Evolutionary conservation across 2,888 invertebrate species (phyloP).

Genomic region (Theretra japonica): DNA sequence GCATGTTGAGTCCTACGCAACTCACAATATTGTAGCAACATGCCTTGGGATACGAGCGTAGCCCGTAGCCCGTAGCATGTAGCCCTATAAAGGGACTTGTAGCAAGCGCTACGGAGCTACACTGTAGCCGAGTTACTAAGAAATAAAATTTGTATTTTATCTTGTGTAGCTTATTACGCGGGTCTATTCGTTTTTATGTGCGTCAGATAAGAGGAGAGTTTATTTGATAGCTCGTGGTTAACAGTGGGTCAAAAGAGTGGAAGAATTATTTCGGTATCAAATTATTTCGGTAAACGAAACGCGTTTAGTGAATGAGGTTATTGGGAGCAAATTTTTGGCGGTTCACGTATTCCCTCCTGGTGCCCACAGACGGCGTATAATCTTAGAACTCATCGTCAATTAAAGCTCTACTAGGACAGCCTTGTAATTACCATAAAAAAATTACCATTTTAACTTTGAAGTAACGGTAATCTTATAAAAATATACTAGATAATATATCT

Average conservation of each 20-base stretch:
- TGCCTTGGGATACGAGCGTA: constrained; percentile 10
- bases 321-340: background rate
- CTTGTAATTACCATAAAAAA: too few relatives aligned
- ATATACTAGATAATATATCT: too few relatives aligned
- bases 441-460: too few relatives aligned
- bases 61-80: constrained; percentile 19
- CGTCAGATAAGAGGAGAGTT: constrained; percentile 2
- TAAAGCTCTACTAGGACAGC: too few relatives aligned
- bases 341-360: too few relatives aligned
- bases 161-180: background rate
- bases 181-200: constrained; percentile 7
- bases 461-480: too few relatives aligned
- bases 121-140: constrained; percentile 11
- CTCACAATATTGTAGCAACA: constrained; percentile 19
- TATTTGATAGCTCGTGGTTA: background rate
- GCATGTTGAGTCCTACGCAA: constrained; percentile 6
- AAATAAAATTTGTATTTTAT: constrained; percentile 23
- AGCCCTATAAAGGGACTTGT: constrained; percentile 24
- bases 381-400: too few relatives aligned
- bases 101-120: constrained; percentile 9
- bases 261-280: background rate
- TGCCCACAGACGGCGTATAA: too few relatives aligned
- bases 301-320: background rate
- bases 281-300: too few relatives aligned
- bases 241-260: background rate